Evolutionary conservation across 2,113 vertebrate species (phyloP), one percentile per base, ranked within the genome.

Genomic region (Alethe diademata): DNA sequence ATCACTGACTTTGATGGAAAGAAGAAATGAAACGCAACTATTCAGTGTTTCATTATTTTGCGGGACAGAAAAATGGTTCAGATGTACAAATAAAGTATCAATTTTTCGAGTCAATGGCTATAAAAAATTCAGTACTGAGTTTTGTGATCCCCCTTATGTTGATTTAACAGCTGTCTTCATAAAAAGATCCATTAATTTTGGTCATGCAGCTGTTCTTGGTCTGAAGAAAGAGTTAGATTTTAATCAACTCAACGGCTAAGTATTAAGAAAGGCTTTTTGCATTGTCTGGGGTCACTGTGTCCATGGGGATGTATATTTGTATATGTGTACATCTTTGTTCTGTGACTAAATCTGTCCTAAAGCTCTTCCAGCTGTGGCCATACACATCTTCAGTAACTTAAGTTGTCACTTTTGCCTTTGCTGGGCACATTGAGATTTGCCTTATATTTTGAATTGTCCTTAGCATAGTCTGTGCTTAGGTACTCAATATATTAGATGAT

Each of bases 201-300:
- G 60, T 81, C 29, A n/a, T 70, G 91, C 72, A 95, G 87, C 90
- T 96, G 80, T 17, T 91, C 48, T 67, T 78, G 24, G 19, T 56
- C 70, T 85, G 84, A 70, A 86, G 23, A 54, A 95, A 82, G 60
- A 95, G 83, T 88, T 74, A 62, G 19, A 50, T 83, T 72, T 95
- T 86, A 86, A 61, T 79, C 72, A 85, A 36, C 9, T 69, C 62
- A 75, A 53, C 0, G 0, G 11, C 58, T 78, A 78, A 83, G 54
- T 76, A 40, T 91, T 71, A 84, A 64, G 50, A 65, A 79, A 76
- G 35, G 23, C 43, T 78, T 92, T 90, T 72, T 78, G 33, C 43
- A 18, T 54, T 6, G 0, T 54, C 38, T 78, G 57, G 19, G 12
- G 14, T 84, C 79, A 18, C 50, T 78, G 47, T 89, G 56, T 50